Conservation (phyloP, 2,888 invertebrate genomes). For the Cosmorhoe ocellata region DNA sequence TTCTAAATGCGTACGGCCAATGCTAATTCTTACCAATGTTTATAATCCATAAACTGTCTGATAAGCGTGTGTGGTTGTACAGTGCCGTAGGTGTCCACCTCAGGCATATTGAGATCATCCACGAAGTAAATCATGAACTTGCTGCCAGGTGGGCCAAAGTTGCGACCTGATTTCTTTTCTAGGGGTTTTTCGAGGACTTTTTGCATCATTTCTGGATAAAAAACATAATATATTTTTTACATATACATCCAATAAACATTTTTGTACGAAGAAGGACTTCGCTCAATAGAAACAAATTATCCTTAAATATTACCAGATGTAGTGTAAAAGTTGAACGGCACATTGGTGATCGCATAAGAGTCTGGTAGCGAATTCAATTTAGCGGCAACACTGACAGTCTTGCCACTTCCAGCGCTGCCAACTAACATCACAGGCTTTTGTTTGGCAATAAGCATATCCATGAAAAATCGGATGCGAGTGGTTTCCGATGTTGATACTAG, state of each 20-base stretch:
- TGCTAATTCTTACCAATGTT: conserved; percentile 96
- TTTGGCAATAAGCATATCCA: conserved; percentile 90
- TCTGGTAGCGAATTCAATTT: conserved; percentile 89
- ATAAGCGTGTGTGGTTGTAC: conserved; percentile 97
- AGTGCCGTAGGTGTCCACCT: conserved; percentile 96
- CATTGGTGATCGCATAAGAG: conserved; percentile 91
- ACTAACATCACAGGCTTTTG: conserved; percentile 95
- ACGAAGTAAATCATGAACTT: conserved; percentile 96
- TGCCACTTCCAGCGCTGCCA: conserved; percentile 94
- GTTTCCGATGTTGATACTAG: conserved; percentile 96
- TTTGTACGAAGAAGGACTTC: too few species aligned
- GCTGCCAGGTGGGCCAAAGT: conserved; percentile 96
- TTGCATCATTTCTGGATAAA: conserved; percentile 90
- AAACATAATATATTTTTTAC: too few species aligned
- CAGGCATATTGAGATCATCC: conserved; percentile 98
- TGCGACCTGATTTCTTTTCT: conserved; percentile 97
- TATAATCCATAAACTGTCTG: conserved; percentile 95
- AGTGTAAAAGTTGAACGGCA: conserved; percentile 97
- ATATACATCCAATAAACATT: too few species aligned
- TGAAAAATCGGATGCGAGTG: conserved; percentile 92
- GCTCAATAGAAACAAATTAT: conserved; percentile 3
- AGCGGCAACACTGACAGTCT: conserved; percentile 94
- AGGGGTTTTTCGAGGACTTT: conserved; percentile 93
- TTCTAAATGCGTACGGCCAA: too few species aligned
- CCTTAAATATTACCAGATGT: conserved; percentile 84